Evolutionary conservation across 2,113 vertebrate species (phyloP), one percentile per base, ranked within the genome.

Genomic region (Elgaria multicarinata): DNA sequence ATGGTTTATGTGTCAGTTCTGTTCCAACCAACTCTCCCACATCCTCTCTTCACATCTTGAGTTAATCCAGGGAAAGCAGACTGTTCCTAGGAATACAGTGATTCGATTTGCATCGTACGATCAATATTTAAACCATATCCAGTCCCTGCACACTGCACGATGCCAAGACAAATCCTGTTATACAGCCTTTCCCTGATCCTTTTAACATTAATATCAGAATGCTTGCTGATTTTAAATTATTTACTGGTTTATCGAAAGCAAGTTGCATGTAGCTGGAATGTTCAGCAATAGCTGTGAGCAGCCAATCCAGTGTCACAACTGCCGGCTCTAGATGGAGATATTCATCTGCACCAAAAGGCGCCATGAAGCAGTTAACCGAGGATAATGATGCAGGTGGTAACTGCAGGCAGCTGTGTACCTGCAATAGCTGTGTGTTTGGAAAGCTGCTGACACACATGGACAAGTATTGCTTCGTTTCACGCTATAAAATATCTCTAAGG

Each of bases 71-170:
- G 50, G 82, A 67, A 1, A 22, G 77, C 58, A 58, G 39, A 55
- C 53, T 46, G 42, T 67, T 86, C 83, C 62, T 64, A 6, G 2
- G 13, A 3, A 66, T 55, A 3, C 1, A 0, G 1, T 33, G 90
- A 83, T 36, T 76, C 71, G 58, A 18, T 91, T 75, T 86, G 66
- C 66, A 76, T 91, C 33, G 39, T 26, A 91, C 75, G 26, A 39
- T 44, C 16, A 50, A 26, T 33, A 53, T 71, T 71, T 46, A 84
- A 84, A 46, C 9, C 33, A 75, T 0, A 36, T 58, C 22, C 46
- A 69, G 39, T 71, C n/a, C 58, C 8, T 85, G 58, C 58, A 31
- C 66, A 50, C 46, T 50, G 46, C 46, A 50, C 46, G 46, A 50
- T 50, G 46, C 46, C 46, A 62, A 36, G 26, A 16, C 7, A 18